Base-by-base conservation (phyloP, 1,140 invertebrate species). In the Zaprionus camerounensis region DNA sequence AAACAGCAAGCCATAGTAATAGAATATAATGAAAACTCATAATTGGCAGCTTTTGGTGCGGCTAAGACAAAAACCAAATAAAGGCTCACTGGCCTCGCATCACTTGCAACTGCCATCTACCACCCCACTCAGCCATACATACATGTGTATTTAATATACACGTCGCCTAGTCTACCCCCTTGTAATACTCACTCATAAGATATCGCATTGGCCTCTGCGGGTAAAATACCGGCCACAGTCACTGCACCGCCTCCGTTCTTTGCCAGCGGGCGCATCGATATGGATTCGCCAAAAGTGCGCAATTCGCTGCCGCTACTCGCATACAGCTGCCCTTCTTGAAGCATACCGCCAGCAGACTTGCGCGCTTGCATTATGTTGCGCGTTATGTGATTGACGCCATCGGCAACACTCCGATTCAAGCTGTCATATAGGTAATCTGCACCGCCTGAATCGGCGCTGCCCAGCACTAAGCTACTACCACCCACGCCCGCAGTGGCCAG, bases 201-300 rank as follows among this genome's bases (percentile, higher is more conserved):
- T 65, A 90, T 90, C 67, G 86, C 76, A 90, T 85, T 90, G 2
- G 86, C 86, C 44, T 90, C 85, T n/a, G 84, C 78, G 44, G 86
- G 86, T 56, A 90, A 64, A 2, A 83, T 76, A 53, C 91, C 76
- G 9, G 81, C 64, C 20, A 80, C 73, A 11, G 82, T 74, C 7
- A 71, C 58, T 38, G 74, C 80, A n/a, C 51, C 68, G 46, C 81
- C 72, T 15, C 81, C 83, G 24, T 86, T 91, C 24, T 74, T 91
- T 59, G 96, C 94, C 38, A 97, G 93, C 28, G 96, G 96, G 71
- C 96, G 94, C 80, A 97, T 92, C 20, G 96, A 96, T 91, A 97
- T 97, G 81, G 95, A 95, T 84, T 97, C 96, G 84, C 95, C 95
- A 68, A 94, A 94, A 67, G 84, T 94, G 78, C 82, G 91, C 72